Conservation (phyloP, 2,113 vertebrate genomes). For the Ancistrus triradiatus region DNA sequence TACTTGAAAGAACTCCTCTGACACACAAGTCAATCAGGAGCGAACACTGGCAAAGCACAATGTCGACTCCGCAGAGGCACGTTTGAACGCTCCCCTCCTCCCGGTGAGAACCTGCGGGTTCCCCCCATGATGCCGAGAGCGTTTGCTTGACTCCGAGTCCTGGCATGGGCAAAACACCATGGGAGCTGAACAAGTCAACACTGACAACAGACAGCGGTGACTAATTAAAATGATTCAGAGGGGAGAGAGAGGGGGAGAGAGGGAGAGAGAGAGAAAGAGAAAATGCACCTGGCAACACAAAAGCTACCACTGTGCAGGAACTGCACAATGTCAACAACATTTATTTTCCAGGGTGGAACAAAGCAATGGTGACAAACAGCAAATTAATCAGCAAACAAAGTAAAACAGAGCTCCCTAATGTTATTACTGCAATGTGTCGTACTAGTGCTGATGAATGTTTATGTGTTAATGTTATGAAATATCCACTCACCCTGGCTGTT, state of each 20-base stretch:
- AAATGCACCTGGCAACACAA: conserved; percentile 61
- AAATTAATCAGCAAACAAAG: conserved; percentile 53
- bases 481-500: no score
- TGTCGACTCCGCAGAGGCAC: neutral
- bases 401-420: conserved; percentile 44
- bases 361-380: conserved; percentile 46
- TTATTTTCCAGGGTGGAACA: conserved; percentile 51
- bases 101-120: conserved; percentile 9
- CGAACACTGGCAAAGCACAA: conserved; percentile 16
- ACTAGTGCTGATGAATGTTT: conserved; percentile 41
- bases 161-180: conserved; percentile 4
- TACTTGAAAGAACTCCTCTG: neutral
- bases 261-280: neutral
- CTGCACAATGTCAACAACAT: conserved; percentile 59
- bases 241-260: conserved; percentile 12
- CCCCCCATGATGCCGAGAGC: conserved; percentile 13
- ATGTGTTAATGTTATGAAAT: conserved; percentile 4
- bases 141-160: conserved; percentile 20
- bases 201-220: conserved; percentile 40
- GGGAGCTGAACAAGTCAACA: conserved; percentile 30
- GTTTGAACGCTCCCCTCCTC: conserved; percentile 15
- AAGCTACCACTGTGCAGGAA: conserved; percentile 52
- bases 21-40: conserved; percentile 8
- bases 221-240: conserved; percentile 36
- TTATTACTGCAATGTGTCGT: conserved; percentile 37